Evolutionary conservation across 2,797 vertebrate species (phyloP), one percentile per base, ranked within the genome.

Genomic region (Sebastes steindachneri): DNA sequence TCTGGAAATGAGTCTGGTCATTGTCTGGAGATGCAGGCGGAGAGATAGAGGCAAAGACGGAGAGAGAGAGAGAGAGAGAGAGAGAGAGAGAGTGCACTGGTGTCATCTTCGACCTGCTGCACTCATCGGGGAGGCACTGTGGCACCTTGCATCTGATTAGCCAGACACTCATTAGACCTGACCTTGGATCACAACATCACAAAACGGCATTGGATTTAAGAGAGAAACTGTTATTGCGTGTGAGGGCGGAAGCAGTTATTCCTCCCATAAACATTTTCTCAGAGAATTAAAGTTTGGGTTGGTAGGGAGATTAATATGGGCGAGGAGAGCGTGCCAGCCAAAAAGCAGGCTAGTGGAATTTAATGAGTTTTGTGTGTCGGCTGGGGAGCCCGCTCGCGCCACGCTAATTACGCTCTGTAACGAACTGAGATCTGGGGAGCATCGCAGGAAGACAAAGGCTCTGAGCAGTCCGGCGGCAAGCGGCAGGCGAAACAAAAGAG

Each of bases 361-460:
- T 95, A 95, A 95, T 95, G 94, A 94, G 93, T 94, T 94, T 92
- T 90, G 87, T 90, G 88, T 85, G 90, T 88, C 88, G 77, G 79
- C 93, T 90, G 87, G 93, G 94, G 93, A 95, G 86, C 80, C 83
- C 21, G 63, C 86, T 88, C 85, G 83, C 88, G 80, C 90, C 89
- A 77, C 55, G 82, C 91, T 95, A 95, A 95, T 95, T 95, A 94
- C 79, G 78, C 79, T 91, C 92, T 82, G 85, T 90, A 94, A 94
- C 92, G 74, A 90, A 94, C 81, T 88, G 90, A 89, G 90, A 93
- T 92, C 86, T 86, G 84, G 89, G 91, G 92, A 92, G 92, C 84
- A 79, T 87, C 82, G 41, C 80, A 72, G 80, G 86, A 93, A 92
- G 91, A 93, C 90, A 92, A 91, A 92, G 89, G 90, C 89, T 88